Evolutionary conservation across 2,888 invertebrate genomes (phyloP), one percentile per base, ranked within the genome.

Genomic region (Acanthosoma haemorrhoidale): DNA sequence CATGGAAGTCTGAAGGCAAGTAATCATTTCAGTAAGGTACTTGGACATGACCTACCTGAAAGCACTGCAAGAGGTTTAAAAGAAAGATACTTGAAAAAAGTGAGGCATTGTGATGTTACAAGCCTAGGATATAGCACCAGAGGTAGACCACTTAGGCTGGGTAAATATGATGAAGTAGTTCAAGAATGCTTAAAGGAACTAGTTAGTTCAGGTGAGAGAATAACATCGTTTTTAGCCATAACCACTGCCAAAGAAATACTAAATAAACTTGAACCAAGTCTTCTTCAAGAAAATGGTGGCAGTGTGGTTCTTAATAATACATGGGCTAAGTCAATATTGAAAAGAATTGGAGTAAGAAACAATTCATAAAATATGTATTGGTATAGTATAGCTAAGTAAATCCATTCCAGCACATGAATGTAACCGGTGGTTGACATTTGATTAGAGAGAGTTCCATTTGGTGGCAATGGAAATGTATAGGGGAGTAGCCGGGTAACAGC

Each of bases 301-400:
- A 43, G 69, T 18, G 57, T 74, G 13, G 70, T 72, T 63, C 57
- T 74, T 5, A 74, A 74, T 60, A 72, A 70, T 31, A 73, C 74
- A 18, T 74, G 74, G 74, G 74, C 74, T n/a, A 74, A 74, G 63
- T 74, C 74, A 15, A 72, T 73, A 51, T 67, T 74, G 18, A 74
- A 73, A 61, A 71, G 74, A 41, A 74, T 74, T 18, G 73, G 74
- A 41, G 72, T 74, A 21, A 72, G 72, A 36, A 74, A 74, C 57
- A 74, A 73, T 70, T 73, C 74, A 3, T 74, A 73, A 59, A 25
- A 32, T n/a, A 18, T 43, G 21, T n/a, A n/a, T n/a, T n/a, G n/a
- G n/a, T n/a, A n/a, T n/a, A n/a, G n/a, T n/a, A n/a, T n/a, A n/a
- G n/a, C n/a, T n/a, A n/a, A n/a, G n/a, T n/a, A n/a, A n/a, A n/a